Evolutionary conservation across 2,888 invertebrate species (phyloP), one percentile per base, ranked within the genome.

Genomic region (Cancer borealis): DNA sequence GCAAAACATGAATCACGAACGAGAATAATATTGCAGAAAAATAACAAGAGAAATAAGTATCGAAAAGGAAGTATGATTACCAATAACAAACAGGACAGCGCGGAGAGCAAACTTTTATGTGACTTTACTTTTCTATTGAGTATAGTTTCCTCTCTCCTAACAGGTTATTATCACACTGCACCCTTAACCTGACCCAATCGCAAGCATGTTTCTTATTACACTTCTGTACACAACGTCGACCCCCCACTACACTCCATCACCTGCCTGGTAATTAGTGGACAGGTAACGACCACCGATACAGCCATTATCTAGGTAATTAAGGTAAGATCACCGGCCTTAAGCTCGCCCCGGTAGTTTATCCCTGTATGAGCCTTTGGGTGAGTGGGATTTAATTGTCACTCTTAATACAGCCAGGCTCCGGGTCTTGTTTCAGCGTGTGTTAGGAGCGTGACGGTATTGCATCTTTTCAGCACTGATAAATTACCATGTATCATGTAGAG

Each of bases 271-370:
- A 30, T 79, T 79, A 79, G 79, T 26, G 79, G 79, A 30, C 79
- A 79, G 79, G 79, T 79, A 79, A 79, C 79, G 79, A 30, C 79
- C 79, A 30, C 79, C 79, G 79, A 79, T 79, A 79, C 30, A 79
- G 30, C 79, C 79, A 79, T 79, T 79, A 79, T 79, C 79, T 12
- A 21, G 79, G 79, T 79, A 30, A 79, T 79, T 79, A 79, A 79
- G 79, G 79, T 5, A 79, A 79, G 79, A 79, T 79, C 79, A 79
- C 79, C 30, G 79, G 79, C 79, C 79, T 79, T 79, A 79, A 79
- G 30, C 79, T 79, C 79, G 12, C 30, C 79, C 79, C 1, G 79
- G 79, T 14, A 79, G 79, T 79, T 79, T 79, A 79, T 30, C 5
- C 79, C 21, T 30, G 79, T 30, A 30, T 79, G 30, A 79, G 26